Conservation (phyloP, 2,113 vertebrate genomes). For the Ptilorrhoa leucosticta region DNA sequence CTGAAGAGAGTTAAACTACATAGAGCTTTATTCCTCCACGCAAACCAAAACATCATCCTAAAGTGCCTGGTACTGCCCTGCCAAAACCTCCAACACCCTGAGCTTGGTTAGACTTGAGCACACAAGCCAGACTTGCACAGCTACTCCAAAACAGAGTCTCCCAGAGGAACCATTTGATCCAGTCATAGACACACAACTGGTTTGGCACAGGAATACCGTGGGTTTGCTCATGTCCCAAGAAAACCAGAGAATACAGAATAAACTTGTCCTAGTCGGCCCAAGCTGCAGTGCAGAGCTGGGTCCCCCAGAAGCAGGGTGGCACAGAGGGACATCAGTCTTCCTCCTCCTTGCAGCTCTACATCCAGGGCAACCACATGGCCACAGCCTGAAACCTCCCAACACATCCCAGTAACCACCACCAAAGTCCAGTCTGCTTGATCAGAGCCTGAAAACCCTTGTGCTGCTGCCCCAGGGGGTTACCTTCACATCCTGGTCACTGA, state of each 20-base stretch:
- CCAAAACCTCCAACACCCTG: neutral
- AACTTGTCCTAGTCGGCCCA: neutral
- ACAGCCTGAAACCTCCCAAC: neutral
- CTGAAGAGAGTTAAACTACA: neutral
- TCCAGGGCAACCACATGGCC: neutral
- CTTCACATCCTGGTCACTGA: conserved; percentile 80
- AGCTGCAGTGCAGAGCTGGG: neutral
- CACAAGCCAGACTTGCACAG: neutral
- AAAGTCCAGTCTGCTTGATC: neutral
- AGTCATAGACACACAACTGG: fast-evolving
- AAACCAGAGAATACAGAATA: neutral
- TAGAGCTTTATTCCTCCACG: neutral
- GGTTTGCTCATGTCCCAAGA: neutral
- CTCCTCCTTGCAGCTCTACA: neutral
- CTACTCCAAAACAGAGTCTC: neutral
- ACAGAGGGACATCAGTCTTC: neutral
- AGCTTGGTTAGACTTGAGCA: neutral
- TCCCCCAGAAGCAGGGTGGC: neutral
- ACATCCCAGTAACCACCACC: neutral
- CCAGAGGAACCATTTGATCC: neutral
- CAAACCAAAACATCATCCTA: neutral
- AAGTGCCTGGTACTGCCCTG: neutral
- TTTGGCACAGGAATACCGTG: fast-evolving
- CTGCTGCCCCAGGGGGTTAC: conserved; percentile 38
- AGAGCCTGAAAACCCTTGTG: neutral